Percentiles rank a stretch among this genome's conserved stretches.
These are phyloP conservation scores for Elaphurus davidianus DNA, from an alignment of 2,113 vertebrate species.

Conservation along the genomic window DNA sequence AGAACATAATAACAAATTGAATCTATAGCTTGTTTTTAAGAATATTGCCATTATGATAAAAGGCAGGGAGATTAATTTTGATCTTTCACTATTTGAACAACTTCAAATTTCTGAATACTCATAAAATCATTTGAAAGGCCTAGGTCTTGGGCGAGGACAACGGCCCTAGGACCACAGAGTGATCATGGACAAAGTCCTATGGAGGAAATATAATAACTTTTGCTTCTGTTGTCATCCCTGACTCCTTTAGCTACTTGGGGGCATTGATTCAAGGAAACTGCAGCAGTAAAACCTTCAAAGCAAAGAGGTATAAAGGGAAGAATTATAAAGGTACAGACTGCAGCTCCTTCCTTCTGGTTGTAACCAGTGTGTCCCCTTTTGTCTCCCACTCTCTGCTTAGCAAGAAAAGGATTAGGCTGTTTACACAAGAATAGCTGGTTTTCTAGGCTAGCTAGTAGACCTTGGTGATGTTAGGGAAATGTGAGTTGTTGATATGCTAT, in stretches of 20 bases:
- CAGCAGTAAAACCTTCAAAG: not conserved
- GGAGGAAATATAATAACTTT: not conserved
- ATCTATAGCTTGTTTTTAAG: slow-evolving; percentile 32
- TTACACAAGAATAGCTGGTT: not conserved
- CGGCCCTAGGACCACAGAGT: not conserved
- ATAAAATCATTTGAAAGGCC: not conserved
- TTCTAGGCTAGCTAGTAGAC: not conserved
- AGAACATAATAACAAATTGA: slow-evolving; percentile 37
- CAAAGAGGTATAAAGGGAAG: not conserved
- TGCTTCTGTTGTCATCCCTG: not conserved
- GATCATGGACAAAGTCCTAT: not conserved
- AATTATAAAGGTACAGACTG: not conserved
- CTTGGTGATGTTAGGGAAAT: not conserved
- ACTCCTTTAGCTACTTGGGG: not conserved
- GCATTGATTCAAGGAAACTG: not conserved
- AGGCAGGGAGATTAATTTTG: slow-evolving; percentile 20
- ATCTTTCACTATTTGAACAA: slow-evolving; percentile 7
- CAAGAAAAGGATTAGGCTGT: not conserved
- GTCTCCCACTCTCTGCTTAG: not conserved
- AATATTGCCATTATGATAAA: slow-evolving; percentile 23
- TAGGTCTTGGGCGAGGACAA: not conserved
- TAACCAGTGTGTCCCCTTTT: not conserved
- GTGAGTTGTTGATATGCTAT: not conserved
- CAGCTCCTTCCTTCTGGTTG: not conserved
- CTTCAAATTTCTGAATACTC: slow-evolving; percentile 6